Percentiles rank a stretch among this genome's conserved stretches.
phyloP scores from a whole-genome alignment of 1,140 invertebrate species.

The Sitodiplosis mosellana region DNA sequence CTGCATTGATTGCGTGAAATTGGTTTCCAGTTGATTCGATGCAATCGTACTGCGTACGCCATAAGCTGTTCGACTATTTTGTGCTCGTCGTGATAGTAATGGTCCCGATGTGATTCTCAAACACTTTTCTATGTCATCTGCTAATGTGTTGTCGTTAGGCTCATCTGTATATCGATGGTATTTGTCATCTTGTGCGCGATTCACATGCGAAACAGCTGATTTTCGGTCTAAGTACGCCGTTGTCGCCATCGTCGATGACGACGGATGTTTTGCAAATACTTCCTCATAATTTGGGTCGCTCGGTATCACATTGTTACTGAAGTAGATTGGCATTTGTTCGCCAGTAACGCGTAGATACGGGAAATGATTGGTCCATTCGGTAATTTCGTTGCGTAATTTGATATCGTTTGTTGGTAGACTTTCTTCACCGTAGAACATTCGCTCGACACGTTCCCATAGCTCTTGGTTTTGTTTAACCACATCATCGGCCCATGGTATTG shows the following conservation, averaged over 20 bases:
- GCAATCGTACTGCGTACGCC: no score
- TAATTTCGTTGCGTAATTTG: slow-evolving; percentile 18
- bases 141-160: background rate
- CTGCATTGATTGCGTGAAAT: background rate
- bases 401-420: slow-evolving; percentile 11
- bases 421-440: slow-evolving; percentile 18
- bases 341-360: slow-evolving; percentile 8
- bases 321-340: background rate
- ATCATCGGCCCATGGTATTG: slow-evolving; percentile 24
- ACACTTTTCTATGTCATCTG: background rate
- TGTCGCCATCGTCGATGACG: background rate
- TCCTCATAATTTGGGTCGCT: background rate
- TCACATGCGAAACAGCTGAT: background rate
- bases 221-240: background rate
- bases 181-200: background rate
- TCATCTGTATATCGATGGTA: background rate
- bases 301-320: background rate
- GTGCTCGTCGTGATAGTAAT: background rate
- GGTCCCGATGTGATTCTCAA: background rate
- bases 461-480: slow-evolving; percentile 22
- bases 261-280: background rate
- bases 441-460: slow-evolving; percentile 21
- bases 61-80: background rate
- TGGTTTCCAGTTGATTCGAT: background rate
- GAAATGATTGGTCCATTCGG: slow-evolving; percentile 20